Conservation (phyloP, 2,797 vertebrate genomes). For the Sebastes hubbsi region DNA sequence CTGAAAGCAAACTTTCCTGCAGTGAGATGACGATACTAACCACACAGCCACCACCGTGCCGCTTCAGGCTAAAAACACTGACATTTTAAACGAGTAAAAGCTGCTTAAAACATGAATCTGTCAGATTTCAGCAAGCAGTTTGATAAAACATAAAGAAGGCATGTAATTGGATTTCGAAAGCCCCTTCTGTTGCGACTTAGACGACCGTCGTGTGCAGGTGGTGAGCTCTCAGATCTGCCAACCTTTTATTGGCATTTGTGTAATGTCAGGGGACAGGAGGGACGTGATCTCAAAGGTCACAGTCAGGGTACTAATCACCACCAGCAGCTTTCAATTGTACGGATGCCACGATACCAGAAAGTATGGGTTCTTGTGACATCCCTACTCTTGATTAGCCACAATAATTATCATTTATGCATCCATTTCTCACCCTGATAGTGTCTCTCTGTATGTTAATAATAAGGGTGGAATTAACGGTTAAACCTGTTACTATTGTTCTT, state of each 20-base stretch:
- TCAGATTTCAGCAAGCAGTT: neutral
- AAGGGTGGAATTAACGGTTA: neutral
- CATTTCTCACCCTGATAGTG: neutral
- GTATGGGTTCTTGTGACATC: too few species aligned
- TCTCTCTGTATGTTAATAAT: neutral
- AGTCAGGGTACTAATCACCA: neutral
- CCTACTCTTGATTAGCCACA: too few species aligned
- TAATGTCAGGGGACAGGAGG: slow-evolving; percentile 6
- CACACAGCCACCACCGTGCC: neutral
- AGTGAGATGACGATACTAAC: neutral
- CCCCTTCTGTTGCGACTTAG: neutral
- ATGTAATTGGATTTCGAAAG: neutral
- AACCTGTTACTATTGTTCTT: neutral
- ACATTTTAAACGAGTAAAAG: neutral
- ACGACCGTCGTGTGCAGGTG: neutral
- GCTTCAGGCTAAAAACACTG: neutral
- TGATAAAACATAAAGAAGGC: neutral
- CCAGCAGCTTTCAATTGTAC: too few species aligned
- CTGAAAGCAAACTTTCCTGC: neutral
- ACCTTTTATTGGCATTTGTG: slow-evolving; percentile 30
- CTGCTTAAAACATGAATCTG: neutral
- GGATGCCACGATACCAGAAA: too few species aligned
- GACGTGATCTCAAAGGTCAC: slow-evolving; percentile 7
- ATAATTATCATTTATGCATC: too few species aligned
- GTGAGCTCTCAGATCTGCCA: neutral